Evolutionary conservation across 2,888 invertebrate species (phyloP).

Genomic region (Helobdella robusta): DNA sequence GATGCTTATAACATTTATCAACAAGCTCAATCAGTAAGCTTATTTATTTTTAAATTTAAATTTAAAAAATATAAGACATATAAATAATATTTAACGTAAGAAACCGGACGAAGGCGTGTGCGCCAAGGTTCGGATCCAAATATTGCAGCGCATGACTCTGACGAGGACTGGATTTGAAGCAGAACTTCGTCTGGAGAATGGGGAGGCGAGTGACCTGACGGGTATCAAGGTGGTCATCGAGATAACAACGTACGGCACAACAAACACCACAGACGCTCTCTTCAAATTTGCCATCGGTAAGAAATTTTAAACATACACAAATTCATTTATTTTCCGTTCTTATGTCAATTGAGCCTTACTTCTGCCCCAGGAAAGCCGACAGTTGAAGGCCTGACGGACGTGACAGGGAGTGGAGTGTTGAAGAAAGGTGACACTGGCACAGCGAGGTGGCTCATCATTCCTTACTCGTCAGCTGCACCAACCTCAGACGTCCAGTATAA

Average conservation of each 20-base stretch:
- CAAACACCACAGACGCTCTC: not conserved
- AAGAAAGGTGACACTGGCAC: constrained; percentile 27
- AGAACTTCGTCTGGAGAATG: constrained; percentile 30
- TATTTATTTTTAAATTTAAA: not conserved
- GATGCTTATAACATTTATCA: constrained; percentile 31
- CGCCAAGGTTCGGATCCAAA: constrained; percentile 32
- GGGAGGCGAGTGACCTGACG: constrained; percentile 20
- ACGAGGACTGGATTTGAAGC: constrained; percentile 31
- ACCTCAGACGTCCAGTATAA: constrained; percentile 35
- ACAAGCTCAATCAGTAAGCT: constrained; percentile 28
- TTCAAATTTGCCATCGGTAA: constrained; percentile 23
- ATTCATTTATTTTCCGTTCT: not conserved
- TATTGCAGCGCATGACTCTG: constrained; percentile 28
- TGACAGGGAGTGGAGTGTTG: constrained; percentile 35
- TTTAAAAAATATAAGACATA: not conserved
- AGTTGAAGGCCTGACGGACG: constrained; percentile 34
- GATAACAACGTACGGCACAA: constrained; percentile 11
- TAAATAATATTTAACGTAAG: constrained; percentile 3
- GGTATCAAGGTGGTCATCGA: constrained; percentile 28
- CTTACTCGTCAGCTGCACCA: constrained; percentile 37
- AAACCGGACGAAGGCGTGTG: constrained; percentile 28
- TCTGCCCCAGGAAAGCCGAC: constrained; percentile 32
- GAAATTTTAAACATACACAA: not conserved
- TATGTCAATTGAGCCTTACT: not conserved
- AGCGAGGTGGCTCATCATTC: constrained; percentile 37